phyloP scores from a whole-genome alignment of 2,888 invertebrate genomes.

The Campopleginae sp. region DNA sequence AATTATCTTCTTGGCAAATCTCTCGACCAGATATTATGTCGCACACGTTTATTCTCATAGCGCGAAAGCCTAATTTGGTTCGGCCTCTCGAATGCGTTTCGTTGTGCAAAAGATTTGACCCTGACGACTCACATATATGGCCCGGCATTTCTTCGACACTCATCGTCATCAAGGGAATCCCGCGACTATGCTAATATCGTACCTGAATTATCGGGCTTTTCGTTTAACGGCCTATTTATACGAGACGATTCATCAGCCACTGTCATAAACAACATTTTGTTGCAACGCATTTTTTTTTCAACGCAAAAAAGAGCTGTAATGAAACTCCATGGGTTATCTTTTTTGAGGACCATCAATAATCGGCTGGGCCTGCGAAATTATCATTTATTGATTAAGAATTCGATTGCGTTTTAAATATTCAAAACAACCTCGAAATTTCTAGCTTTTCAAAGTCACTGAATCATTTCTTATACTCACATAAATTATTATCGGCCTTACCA shows the following conservation, averaged over 20 bases:
- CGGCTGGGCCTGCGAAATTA: background rate
- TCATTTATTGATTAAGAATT: background rate
- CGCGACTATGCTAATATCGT: slow-evolving; percentile 27
- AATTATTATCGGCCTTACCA: background rate
- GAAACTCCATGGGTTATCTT: background rate
- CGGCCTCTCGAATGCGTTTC: slow-evolving; percentile 39
- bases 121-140: slow-evolving; percentile 40
- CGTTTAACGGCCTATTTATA: slow-evolving; percentile 30
- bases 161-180: slow-evolving; percentile 43
- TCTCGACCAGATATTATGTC: slow-evolving; percentile 40
- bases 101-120: slow-evolving; percentile 39
- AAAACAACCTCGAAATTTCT: background rate
- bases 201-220: slow-evolving; percentile 10
- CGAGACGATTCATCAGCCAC: slow-evolving; percentile 36
- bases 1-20: slow-evolving; percentile 41
- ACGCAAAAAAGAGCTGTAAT: background rate
- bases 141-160: slow-evolving; percentile 35
- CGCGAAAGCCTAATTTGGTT: slow-evolving; percentile 56
- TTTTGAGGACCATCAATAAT: slow-evolving; percentile 17
- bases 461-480: background rate
- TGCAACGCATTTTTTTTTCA: background rate
- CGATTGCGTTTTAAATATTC: background rate
- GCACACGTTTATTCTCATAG: slow-evolving; percentile 37
- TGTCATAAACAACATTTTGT: slow-evolving; percentile 36
- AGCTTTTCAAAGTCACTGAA: background rate